These are phyloP conservation scores for Andricus quercusramuli DNA, from an alignment of 2,888 invertebrate genomes.

Conservation along the genomic window DNA sequence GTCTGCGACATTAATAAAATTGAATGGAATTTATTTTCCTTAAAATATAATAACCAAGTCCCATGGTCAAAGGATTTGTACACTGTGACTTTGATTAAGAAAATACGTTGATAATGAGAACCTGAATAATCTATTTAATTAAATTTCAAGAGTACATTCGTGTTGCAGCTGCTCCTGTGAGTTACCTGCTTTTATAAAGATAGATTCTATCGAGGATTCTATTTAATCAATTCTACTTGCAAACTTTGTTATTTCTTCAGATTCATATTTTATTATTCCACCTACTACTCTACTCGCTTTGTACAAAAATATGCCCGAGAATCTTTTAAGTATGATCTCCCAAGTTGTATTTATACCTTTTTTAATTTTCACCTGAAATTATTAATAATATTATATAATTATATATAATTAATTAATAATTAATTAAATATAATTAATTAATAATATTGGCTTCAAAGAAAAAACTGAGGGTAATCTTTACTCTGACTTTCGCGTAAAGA, in stretches of 20 bases:
- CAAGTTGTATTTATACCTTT: not conserved
- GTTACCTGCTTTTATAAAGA: not conserved
- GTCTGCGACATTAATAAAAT: not conserved
- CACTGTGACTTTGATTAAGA: not conserved
- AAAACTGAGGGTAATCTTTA: no score
- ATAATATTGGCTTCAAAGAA: no score
- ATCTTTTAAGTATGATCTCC: not conserved
- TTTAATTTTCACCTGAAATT: not conserved
- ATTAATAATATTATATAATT: no score
- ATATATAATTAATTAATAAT: no score
- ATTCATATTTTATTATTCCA: not conserved
- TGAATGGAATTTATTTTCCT: not conserved
- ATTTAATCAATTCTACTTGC: not conserved
- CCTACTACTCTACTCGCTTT: not conserved
- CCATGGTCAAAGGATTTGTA: not conserved
- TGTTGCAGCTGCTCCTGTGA: not conserved
- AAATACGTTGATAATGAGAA: not conserved
- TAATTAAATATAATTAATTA: no score
- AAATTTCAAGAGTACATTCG: not conserved
- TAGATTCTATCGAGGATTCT: not conserved
- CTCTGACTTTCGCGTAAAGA: no score
- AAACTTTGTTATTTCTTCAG: not conserved
- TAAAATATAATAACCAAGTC: not conserved
- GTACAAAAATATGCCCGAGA: not conserved
- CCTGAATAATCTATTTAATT: slow-evolving; percentile 1